Conservation (phyloP, 2,113 vertebrate genomes). For the Irena cyanogastra region DNA sequence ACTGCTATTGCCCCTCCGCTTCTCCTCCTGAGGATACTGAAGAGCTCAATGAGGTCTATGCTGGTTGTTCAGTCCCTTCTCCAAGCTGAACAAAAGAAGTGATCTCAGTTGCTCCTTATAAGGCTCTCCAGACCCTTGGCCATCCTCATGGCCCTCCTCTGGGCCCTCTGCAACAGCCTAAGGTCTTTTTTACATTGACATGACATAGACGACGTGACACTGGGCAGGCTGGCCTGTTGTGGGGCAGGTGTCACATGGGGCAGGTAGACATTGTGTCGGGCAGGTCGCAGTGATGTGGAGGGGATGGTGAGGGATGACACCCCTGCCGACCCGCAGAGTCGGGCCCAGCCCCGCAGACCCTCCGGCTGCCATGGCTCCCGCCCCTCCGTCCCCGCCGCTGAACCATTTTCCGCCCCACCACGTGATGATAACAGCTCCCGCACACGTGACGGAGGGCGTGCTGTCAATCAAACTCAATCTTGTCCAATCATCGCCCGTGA, state of each 20-base stretch:
- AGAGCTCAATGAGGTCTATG: neutral
- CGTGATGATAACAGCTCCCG: conserved; percentile 48
- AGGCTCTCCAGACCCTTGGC: neutral
- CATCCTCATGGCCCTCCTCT: neutral
- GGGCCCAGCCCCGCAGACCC: neutral
- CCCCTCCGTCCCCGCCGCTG: neutral
- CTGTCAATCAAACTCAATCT: neutral
- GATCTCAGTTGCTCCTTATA: neutral
- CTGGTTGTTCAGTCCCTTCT: neutral
- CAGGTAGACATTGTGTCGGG: neutral
- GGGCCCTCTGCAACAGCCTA: neutral
- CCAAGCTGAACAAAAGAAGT: neutral
- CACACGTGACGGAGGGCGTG: neutral
- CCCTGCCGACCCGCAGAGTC: rapidly evolving
- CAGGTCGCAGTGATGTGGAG: too few relatives aligned
- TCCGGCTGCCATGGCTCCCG: neutral
- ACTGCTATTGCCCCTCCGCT: neutral
- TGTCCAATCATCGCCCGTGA: neutral
- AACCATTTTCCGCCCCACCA: neutral
- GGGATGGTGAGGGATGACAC: neutral
- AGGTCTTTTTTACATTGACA: neutral
- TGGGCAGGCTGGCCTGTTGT: neutral
- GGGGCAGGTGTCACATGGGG: neutral
- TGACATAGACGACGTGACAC: neutral
- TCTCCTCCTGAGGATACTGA: neutral